phyloP scores from a whole-genome alignment of 2,888 invertebrate species.

The Phortica magna region DNA sequence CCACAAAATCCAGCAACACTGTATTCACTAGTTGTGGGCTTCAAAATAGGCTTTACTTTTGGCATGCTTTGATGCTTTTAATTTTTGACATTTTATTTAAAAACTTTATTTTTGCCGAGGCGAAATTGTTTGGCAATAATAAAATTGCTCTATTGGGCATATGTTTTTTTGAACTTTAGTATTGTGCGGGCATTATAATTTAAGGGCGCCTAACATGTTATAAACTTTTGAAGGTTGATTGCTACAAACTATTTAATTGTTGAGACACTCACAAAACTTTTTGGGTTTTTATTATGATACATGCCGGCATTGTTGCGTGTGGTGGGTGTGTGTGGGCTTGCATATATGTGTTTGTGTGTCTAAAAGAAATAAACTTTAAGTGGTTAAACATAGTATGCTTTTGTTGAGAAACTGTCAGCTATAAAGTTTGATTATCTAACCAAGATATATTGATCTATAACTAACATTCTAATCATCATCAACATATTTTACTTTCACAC shows the following conservation, averaged over 20 bases:
- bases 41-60: slow-evolving; percentile 29
- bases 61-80: slow-evolving; percentile 63
- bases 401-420: too few relatives aligned
- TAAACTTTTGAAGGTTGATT: slow-evolving; percentile 25
- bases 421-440: too few relatives aligned
- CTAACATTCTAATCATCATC: neutral
- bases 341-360: neutral
- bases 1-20: neutral
- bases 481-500: neutral
- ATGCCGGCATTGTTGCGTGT: neutral
- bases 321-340: neutral
- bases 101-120: slow-evolving; percentile 46
- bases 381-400: neutral
- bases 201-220: neutral
- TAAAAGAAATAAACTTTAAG: neutral
- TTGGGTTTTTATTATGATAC: neutral
- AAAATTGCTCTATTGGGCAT: slow-evolving; percentile 26
- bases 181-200: neutral
- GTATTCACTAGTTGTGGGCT: slow-evolving; percentile 36
- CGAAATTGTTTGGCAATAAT: slow-evolving; percentile 24
- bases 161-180: slow-evolving; percentile 4
- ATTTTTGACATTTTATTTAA: slow-evolving; percentile 60
- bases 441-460: too few relatives aligned
- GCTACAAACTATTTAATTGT: slow-evolving; percentile 28
- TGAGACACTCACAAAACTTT: neutral